These are phyloP conservation scores for Apotomis turbidana DNA, from an alignment of 2,888 invertebrate genomes.

Conservation along the genomic window DNA sequence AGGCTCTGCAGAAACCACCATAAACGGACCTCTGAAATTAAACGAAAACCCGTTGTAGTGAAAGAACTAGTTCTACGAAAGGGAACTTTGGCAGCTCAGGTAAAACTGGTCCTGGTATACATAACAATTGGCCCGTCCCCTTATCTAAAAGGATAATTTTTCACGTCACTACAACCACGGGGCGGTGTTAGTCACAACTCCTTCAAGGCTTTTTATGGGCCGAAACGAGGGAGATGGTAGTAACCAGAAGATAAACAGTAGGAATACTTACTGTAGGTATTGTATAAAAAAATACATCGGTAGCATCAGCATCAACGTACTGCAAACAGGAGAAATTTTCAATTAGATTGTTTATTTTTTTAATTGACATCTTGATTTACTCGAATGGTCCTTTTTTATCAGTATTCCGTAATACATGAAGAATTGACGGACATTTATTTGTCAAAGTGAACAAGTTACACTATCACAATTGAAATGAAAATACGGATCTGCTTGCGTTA, in stretches of 20 bases:
- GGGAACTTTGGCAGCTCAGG: slow-evolving; percentile 45
- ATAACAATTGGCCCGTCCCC: slow-evolving; percentile 73
- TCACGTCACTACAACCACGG: slow-evolving; percentile 76
- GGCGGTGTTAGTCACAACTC: slow-evolving; percentile 75
- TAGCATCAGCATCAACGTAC: not conserved
- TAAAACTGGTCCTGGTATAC: slow-evolving; percentile 58
- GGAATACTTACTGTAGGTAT: not conserved
- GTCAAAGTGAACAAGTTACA: too few relatives aligned
- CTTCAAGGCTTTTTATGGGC: slow-evolving; percentile 71
- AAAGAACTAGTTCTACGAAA: not conserved
- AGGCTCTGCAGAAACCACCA: slow-evolving; percentile 48
- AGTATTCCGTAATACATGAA: too few relatives aligned
- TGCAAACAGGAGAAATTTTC: too few relatives aligned
- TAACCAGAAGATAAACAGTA: slow-evolving; percentile 5
- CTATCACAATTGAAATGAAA: too few relatives aligned
- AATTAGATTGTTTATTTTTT: too few relatives aligned
- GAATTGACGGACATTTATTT: too few relatives aligned
- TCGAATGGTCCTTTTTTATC: too few relatives aligned
- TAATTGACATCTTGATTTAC: too few relatives aligned
- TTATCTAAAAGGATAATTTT: slow-evolving; percentile 79
- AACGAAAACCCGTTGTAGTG: slow-evolving; percentile 8
- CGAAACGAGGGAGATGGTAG: slow-evolving; percentile 53
- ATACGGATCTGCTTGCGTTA: too few relatives aligned
- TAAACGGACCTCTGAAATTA: slow-evolving; percentile 45
- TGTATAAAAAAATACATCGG: not conserved